These are phyloP conservation scores for Echiichthys vipera DNA, from an alignment of 2,797 vertebrate species.

Conservation along the genomic window DNA sequence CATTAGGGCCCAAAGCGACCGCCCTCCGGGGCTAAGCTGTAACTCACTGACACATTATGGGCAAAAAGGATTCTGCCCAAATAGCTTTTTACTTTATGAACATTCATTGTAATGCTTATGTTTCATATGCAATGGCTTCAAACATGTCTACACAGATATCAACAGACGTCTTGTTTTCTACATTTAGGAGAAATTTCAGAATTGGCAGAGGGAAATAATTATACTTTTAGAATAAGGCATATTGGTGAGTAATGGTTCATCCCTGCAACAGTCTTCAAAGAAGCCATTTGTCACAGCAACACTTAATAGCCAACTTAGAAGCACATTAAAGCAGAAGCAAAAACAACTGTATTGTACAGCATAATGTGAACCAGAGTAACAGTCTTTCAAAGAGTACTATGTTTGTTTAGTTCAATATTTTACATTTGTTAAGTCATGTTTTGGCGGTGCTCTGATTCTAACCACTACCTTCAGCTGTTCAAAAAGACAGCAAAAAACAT, in stretches of 20 bases:
- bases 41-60: constrained; percentile 53
- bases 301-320: constrained; percentile 23
- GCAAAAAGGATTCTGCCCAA: constrained; percentile 36
- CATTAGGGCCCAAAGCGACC: constrained; percentile 74
- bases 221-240: constrained; percentile 1
- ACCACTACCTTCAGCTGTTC: not conserved
- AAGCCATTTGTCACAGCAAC: constrained; percentile 22
- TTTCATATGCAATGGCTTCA: constrained; percentile 18
- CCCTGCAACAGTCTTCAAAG: constrained; percentile 27
- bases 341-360: not conserved
- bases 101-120: constrained; percentile 10
- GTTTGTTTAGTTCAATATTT: constrained; percentile 5
- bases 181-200: constrained; percentile 8
- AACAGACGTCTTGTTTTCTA: constrained; percentile 4
- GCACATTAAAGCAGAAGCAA: not conserved
- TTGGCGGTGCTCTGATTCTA: not conserved
- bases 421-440: not conserved
- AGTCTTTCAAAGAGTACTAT: not conserved
- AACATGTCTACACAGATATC: constrained; percentile 15
- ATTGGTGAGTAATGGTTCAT: constrained; percentile 3
- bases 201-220: constrained; percentile 16
- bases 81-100: constrained; percentile 31
- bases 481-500: not conserved
- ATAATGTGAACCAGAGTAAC: not conserved
- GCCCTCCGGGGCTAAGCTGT: constrained; percentile 60